Evolutionary conservation across 2,888 invertebrate genomes (phyloP).

Genomic region (Aspidiotus rigidus): DNA sequence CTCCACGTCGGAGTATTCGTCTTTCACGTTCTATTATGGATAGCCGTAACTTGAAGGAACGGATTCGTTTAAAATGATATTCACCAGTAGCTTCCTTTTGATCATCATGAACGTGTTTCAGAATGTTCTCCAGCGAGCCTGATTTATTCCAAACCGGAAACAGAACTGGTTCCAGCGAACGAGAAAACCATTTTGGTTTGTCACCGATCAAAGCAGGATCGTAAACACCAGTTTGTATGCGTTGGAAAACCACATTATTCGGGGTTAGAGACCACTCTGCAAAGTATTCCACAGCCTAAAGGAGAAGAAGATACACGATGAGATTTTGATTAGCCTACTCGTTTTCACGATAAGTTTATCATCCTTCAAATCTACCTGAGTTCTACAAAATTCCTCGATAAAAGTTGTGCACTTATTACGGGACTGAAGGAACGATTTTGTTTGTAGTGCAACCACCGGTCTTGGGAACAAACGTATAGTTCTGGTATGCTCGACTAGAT

Average conservation of each 20-base stretch:
- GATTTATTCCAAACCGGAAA: conserved; percentile 90
- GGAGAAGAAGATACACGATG: conserved; percentile 41
- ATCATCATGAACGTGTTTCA: conserved; percentile 57
- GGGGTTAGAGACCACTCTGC: conserved; percentile 98
- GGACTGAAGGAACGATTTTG: conserved; percentile 90
- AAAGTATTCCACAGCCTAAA: conserved; percentile 85
- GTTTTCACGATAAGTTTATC: too few species aligned
- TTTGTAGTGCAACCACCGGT: conserved; percentile 97
- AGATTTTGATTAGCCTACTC: not conserved
- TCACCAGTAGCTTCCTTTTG: conserved; percentile 69
- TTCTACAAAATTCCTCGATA: conserved; percentile 82
- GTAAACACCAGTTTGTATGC: conserved; percentile 92
- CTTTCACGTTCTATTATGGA: too few species aligned
- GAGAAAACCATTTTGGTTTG: conserved; percentile 94
- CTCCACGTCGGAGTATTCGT: too few species aligned
- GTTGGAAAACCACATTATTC: conserved; percentile 91
- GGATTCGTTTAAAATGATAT: not conserved
- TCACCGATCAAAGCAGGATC: conserved; percentile 94
- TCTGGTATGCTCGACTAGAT: conserved; percentile 95
- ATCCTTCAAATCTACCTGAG: conserved; percentile 50
- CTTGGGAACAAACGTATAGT: conserved; percentile 92
- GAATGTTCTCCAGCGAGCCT: conserved; percentile 66
- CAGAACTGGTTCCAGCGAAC: conserved; percentile 73
- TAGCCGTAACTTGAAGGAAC: too few species aligned
- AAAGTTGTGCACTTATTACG: conserved; percentile 81